Base-by-base conservation (phyloP, 2,113 vertebrate genomes). In the Peucedramus taeniatus region DNA sequence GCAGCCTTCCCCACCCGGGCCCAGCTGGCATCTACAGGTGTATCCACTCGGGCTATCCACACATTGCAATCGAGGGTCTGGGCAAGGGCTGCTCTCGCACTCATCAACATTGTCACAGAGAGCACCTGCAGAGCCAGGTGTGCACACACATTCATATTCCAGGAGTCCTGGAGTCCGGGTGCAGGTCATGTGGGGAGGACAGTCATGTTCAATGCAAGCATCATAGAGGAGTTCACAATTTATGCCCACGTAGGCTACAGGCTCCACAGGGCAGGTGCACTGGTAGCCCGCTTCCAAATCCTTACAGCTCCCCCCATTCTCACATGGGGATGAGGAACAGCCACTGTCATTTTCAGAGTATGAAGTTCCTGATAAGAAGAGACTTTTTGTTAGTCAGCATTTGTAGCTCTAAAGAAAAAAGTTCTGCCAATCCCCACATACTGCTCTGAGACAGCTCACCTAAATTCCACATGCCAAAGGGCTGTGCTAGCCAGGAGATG, bases 321-420 rank as follows among this genome's bases (percentile, higher is more conserved):
- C 68, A 19, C 99, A 99, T 0, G 99, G 98, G 13, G 97, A 97
- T 1, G 98, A 98, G 44, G 97, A 95, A 83, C 99, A 99, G 33
- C 80, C 92, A 12, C 98, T 96, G 6, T 61, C 96, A 12, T 92
- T 91, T 47, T 97, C 98, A 20, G 97, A 97, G 91, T 95, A 98
- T 40, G 98, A 97, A 5, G 74, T 66, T 64, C 97, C 98, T 98
- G 97, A n/a, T 65, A 82, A 89, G 79, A 87, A 95, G 27, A 97
- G 57, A 89, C 13, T n/a, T 53, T 15, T 7, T 47, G 66, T 69
- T 72, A 96, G 56, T 44, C 24, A 21, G 35, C 9, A 37, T 28
- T 28, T 8, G 15, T 24, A 59, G 27, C 37, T 15, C 27, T 27
- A 20, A n/a, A 64, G 50, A 21, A 76, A 7, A 39, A 69, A 6